Evolutionary conservation across 2,888 invertebrate genomes (phyloP).

Genomic region (Dryocosmus kuriphilus): DNA sequence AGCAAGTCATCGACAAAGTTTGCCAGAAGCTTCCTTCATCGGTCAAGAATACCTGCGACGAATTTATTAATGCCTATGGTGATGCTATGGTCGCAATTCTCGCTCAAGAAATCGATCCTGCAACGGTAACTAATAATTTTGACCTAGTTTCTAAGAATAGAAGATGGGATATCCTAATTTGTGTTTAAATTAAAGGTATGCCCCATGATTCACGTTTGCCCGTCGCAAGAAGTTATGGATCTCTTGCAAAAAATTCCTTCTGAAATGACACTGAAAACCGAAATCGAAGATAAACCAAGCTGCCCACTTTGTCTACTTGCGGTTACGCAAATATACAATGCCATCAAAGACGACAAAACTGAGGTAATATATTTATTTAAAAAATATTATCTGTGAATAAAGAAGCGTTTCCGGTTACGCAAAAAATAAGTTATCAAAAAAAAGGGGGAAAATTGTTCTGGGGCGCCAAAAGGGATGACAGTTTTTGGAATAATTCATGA

Average conservation of each 20-base stretch:
- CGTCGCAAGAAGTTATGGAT: conserved; percentile 78
- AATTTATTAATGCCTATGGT: conserved; percentile 89
- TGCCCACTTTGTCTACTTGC: conserved; percentile 93
- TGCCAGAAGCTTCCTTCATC: conserved; percentile 84
- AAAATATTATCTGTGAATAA: not conserved
- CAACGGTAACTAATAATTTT: conserved; percentile 79
- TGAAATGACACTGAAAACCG: conserved; percentile 79
- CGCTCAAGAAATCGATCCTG: conserved; percentile 88
- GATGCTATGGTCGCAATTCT: conserved; percentile 88
- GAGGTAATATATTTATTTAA: conserved; percentile 76
- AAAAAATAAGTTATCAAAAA: too few species aligned
- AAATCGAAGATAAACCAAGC: conserved; percentile 82
- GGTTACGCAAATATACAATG: conserved; percentile 86
- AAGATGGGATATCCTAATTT: not conserved
- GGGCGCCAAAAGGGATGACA: too few species aligned
- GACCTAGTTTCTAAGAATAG: not conserved
- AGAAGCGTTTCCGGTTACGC: too few species aligned
- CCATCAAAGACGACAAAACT: conserved; percentile 86
- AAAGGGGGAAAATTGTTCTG: too few species aligned
- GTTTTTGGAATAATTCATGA: too few species aligned
- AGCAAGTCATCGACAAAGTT: conserved; percentile 83
- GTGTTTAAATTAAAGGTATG: conserved; percentile 80
- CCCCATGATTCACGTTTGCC: conserved; percentile 85
- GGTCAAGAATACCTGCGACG: conserved; percentile 83
- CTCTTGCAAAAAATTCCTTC: conserved; percentile 68